phyloP scores from a whole-genome alignment of 2,888 invertebrate genomes.

The Melieria omissa region DNA sequence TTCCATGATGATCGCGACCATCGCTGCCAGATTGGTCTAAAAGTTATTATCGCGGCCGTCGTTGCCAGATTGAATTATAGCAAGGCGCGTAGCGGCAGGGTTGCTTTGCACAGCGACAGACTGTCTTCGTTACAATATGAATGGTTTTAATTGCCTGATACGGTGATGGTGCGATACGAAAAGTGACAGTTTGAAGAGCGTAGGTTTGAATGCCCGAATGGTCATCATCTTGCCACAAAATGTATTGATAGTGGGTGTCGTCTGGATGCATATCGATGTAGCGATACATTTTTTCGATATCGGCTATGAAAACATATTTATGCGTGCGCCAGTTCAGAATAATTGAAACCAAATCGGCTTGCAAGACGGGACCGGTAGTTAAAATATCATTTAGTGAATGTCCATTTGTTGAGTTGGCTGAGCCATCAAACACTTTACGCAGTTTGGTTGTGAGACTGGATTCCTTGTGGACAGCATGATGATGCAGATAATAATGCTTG shows the following conservation, averaged over 20 bases:
- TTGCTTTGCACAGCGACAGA: too few relatives aligned
- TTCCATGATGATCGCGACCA: too few relatives aligned
- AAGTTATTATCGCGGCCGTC: too few relatives aligned
- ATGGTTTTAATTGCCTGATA: slow-evolving; percentile 29
- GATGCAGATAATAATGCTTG: too few relatives aligned
- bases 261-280: slow-evolving; percentile 22
- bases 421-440: slow-evolving; percentile 17
- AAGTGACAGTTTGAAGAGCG: slow-evolving; percentile 15
- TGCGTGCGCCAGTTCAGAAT: slow-evolving; percentile 15
- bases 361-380: too few relatives aligned
- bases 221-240: slow-evolving; percentile 20
- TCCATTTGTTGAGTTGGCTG: slow-evolving; percentile 16
- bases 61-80: too few relatives aligned
- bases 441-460: slow-evolving; percentile 22
- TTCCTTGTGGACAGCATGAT: too few relatives aligned
- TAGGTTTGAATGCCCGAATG: slow-evolving; percentile 18
- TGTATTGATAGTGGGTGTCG: slow-evolving; percentile 18
- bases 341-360: too few relatives aligned
- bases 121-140: too few relatives aligned
- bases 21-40: too few relatives aligned
- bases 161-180: slow-evolving; percentile 21
- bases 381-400: slow-evolving; percentile 20
- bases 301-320: slow-evolving; percentile 23
- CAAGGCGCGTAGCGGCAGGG: too few relatives aligned
- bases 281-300: slow-evolving; percentile 25